Evolutionary conservation across 1,140 invertebrate genomes (phyloP).

Genomic region (Archivesica marissinica): DNA sequence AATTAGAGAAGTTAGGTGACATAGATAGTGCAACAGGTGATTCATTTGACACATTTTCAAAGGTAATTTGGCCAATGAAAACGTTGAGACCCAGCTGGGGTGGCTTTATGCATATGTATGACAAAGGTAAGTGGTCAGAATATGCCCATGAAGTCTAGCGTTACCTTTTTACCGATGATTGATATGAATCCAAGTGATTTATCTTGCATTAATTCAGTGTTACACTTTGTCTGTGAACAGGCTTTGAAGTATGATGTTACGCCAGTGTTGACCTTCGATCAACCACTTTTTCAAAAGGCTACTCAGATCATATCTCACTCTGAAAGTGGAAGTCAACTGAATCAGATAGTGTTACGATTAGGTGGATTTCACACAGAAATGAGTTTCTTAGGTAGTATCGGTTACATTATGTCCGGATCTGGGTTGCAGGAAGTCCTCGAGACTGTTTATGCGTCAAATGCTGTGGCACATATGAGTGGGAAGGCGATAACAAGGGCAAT

Average conservation of each 20-base stretch:
- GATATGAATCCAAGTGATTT: slow-evolving; percentile 73
- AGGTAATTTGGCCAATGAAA: slow-evolving; percentile 44
- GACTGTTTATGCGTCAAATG: slow-evolving; percentile 70
- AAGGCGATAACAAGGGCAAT: slow-evolving; percentile 83
- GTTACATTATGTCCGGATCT: slow-evolving; percentile 61
- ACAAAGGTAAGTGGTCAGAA: slow-evolving; percentile 19
- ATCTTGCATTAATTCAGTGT: slow-evolving; percentile 73
- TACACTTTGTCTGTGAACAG: slow-evolving; percentile 69
- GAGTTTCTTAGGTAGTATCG: slow-evolving; percentile 68
- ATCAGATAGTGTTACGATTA: slow-evolving; percentile 60
- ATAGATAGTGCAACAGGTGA: background rate
- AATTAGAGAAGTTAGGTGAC: no score
- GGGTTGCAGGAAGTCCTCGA: slow-evolving; percentile 70
- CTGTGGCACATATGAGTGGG: slow-evolving; percentile 80
- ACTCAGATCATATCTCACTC: slow-evolving; percentile 56
- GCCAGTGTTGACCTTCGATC: slow-evolving; percentile 74
- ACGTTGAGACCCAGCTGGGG: slow-evolving; percentile 34
- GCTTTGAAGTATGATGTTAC: slow-evolving; percentile 52
- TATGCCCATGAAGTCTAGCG: slow-evolving; percentile 59
- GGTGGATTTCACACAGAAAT: slow-evolving; percentile 72
- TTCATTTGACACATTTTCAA: slow-evolving; percentile 55
- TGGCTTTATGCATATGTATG: slow-evolving; percentile 33
- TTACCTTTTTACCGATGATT: slow-evolving; percentile 74
- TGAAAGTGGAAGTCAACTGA: slow-evolving; percentile 45
- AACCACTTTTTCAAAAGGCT: slow-evolving; percentile 75